A percentile compares a stretch with the other conserved stretches of the same genome.
These are phyloP conservation scores for Adela reaumurella DNA, from an alignment of 2,888 invertebrate genomes.

Conservation along the genomic window DNA sequence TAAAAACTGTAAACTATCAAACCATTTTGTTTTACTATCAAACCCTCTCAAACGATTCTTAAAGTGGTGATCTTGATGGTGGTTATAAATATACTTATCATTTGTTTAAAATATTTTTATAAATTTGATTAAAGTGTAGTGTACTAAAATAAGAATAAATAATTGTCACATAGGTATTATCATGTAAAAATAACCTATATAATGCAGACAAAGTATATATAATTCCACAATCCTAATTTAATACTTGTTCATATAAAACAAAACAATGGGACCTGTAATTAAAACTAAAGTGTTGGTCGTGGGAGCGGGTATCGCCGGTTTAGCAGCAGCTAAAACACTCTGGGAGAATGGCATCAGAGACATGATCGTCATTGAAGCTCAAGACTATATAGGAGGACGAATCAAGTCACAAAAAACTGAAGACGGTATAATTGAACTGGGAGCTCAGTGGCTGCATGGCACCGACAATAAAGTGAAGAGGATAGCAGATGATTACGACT, in stretches of 20 bases:
- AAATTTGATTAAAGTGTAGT: too few relatives aligned
- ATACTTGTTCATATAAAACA: too few relatives aligned
- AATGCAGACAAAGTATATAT: too few relatives aligned
- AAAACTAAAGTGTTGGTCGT: constrained; percentile 37
- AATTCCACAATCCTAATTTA: too few relatives aligned
- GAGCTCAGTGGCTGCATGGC: constrained; percentile 65
- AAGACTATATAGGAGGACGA: constrained; percentile 51
- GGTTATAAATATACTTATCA: too few relatives aligned
- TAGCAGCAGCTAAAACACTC: constrained; percentile 53
- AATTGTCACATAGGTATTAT: too few relatives aligned
- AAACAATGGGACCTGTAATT: neutral
- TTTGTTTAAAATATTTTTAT: too few relatives aligned
- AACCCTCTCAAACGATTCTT: too few relatives aligned
- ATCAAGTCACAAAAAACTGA: constrained; percentile 37
- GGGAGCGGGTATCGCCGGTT: constrained; percentile 60
- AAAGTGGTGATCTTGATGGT: too few relatives aligned
- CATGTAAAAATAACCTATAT: too few relatives aligned
- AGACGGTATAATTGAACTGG: constrained; percentile 46
- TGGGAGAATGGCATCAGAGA: constrained; percentile 35
- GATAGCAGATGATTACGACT: constrained; percentile 34
- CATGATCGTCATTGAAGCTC: constrained; percentile 54
- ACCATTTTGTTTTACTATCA: neutral
- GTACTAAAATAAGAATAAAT: too few relatives aligned
- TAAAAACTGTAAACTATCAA: neutral
- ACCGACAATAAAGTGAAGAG: constrained; percentile 47